Conservation (phyloP, 1,140 invertebrate species). For the Scaptomyza graminum region DNA sequence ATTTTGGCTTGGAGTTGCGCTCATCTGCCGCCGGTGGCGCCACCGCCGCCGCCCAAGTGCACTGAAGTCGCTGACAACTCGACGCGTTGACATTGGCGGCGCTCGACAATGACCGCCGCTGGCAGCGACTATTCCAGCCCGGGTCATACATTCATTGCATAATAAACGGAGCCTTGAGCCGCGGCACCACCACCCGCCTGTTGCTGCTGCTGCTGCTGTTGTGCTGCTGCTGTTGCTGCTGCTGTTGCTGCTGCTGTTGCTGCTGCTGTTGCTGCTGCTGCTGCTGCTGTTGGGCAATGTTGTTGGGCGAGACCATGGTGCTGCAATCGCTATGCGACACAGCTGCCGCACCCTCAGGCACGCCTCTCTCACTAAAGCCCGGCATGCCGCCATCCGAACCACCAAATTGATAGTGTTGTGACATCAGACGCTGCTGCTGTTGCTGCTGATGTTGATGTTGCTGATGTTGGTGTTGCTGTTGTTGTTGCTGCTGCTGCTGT, state of each 20-base stretch:
- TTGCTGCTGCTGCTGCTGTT: constrained; percentile 39
- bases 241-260: constrained; percentile 43
- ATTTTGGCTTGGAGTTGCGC: constrained; percentile 15
- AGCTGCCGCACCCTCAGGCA: constrained; percentile 87
- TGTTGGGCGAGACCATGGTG: constrained; percentile 84
- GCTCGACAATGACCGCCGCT: constrained; percentile 82
- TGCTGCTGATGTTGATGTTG: constrained; percentile 71
- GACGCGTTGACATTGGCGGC: constrained; percentile 83
- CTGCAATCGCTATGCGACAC: constrained; percentile 84
- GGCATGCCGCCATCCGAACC: constrained; percentile 82
- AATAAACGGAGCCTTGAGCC: constrained; percentile 82
- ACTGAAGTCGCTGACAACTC: constrained; percentile 82
- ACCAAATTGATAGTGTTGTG: constrained; percentile 76
- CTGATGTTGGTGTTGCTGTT: constrained; percentile 65
- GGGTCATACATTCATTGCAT: constrained; percentile 85
- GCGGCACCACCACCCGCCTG: constrained; percentile 32
- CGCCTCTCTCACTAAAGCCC: constrained; percentile 86
- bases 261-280: constrained; percentile 70
- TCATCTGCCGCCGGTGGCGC: constrained; percentile 58
- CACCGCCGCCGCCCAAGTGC: constrained; percentile 62
- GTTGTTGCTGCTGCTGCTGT: constrained; percentile 40
- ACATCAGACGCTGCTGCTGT: constrained; percentile 77
- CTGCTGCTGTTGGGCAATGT: constrained; percentile 47
- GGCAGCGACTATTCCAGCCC: constrained; percentile 80
- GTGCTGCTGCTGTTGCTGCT: constrained; percentile 51